phyloP scores from a whole-genome alignment of 2,113 vertebrate species.

The Nesospiza acunhae region DNA sequence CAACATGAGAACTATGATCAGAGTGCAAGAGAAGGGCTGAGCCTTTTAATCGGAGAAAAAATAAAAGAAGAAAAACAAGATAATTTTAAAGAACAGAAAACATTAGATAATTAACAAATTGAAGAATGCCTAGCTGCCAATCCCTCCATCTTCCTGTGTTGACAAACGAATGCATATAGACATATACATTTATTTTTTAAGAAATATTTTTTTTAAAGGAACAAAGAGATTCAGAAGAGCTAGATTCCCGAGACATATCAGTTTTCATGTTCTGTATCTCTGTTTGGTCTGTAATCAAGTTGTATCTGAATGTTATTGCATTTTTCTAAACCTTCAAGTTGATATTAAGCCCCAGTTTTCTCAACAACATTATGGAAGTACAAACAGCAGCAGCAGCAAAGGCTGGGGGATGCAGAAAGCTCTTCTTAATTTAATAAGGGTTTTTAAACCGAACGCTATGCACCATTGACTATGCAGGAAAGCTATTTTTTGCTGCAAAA shows the following conservation, averaged over 20 bases:
- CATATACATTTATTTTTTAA: background rate
- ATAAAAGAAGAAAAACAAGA: background rate
- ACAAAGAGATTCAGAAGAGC: constrained; percentile 25
- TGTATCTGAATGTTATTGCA: constrained; percentile 64
- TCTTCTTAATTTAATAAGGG: constrained; percentile 66
- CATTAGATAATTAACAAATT: constrained; percentile 22
- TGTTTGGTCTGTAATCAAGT: constrained; percentile 62
- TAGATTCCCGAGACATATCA: constrained; percentile 36
- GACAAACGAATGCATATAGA: constrained; percentile 44
- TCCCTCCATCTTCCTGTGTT: background rate
- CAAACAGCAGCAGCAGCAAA: background rate
- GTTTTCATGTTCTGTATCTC: constrained; percentile 40
- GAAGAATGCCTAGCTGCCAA: constrained; percentile 16
- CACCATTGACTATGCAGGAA: constrained; percentile 59
- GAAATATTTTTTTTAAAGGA: background rate
- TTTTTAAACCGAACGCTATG: constrained; percentile 49
- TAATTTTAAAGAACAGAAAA: constrained; percentile 32
- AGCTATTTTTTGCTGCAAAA: constrained; percentile 43
- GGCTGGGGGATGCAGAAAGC: constrained; percentile 23
- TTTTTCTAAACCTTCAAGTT: constrained; percentile 67
- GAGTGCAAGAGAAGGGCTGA: background rate
- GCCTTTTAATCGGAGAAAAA: background rate
- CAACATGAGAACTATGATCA: background rate
- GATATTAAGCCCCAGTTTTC: constrained; percentile 48
- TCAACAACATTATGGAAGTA: constrained; percentile 44